Base-by-base conservation (phyloP, 2,113 vertebrate species). In the Coreoperca whiteheadi region DNA sequence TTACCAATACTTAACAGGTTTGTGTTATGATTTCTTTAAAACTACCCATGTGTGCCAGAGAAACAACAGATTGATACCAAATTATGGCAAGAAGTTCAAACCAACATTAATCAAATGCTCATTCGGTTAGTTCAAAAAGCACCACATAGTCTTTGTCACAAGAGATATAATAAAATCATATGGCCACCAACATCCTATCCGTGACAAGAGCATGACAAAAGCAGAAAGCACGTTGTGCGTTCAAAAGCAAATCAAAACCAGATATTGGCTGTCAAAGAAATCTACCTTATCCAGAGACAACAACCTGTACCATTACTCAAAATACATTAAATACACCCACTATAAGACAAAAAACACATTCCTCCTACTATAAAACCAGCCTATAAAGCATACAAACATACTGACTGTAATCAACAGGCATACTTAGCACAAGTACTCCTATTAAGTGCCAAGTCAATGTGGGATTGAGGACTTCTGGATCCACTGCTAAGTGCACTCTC, bases 131-230 rank as follows among this genome's bases (percentile, higher is more conserved):
- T 41, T 18, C 4, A 60, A 70, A 39, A 61, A 23, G 20, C 20
- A 53, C 23, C n/a, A 39, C 10, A 20, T 53, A 23, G 8, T 64
- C 25, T 76, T 23, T 1, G 6, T 60, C 16, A 80, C 46, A 60
- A 53, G 0, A 46, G 23, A 67, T 32, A 60, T 4, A 66, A 79
- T 25, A 56, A 56, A 76, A 69, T 43, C 67, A 57, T 56, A 67
- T 32, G 48, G 18, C 46, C 2, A 46, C 50, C 12, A 53, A 39
- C 18, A 60, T 28, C 50, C 23, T 23, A 50, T 28, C 30, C 32
- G 6, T 18, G 51, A 6, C 46, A 86, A 37, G 41, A 65, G 14
- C 79, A 70, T 57, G 65, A 86, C 76, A 89, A 64, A 66, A 68
- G 56, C 68, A 86, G 66, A 37, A 48, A 20, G 6, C 46, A 48